Conservation (phyloP, 2,888 invertebrate genomes). For the Philereme transversata region DNA sequence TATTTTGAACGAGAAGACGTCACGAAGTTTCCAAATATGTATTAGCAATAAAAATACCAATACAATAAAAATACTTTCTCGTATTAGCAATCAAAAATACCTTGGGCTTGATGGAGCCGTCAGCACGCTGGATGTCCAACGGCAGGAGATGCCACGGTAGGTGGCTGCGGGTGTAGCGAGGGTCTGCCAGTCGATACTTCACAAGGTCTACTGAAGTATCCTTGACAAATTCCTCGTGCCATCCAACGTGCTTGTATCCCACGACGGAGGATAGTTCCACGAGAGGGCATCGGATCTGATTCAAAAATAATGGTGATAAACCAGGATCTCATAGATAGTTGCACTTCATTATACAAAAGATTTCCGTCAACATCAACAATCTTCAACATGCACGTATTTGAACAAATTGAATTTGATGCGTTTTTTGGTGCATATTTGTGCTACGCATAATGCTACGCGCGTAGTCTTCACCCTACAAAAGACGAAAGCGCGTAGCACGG, state of each 20-base stretch:
- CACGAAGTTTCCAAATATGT: too few species aligned
- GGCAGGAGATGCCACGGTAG: slow-evolving; percentile 89
- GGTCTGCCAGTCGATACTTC: slow-evolving; percentile 85
- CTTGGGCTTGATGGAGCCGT: slow-evolving; percentile 88
- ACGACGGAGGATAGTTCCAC: slow-evolving; percentile 88
- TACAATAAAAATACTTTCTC: too few species aligned
- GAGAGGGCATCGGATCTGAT: slow-evolving; percentile 88
- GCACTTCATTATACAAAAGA: too few species aligned
- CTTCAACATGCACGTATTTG: too few species aligned
- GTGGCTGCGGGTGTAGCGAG: slow-evolving; percentile 90
- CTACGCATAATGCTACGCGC: slow-evolving; percentile 7
- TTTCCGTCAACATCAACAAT: too few species aligned
- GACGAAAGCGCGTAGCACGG: neutral
- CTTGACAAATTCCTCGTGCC: slow-evolving; percentile 83
- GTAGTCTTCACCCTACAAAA: slow-evolving; percentile 5
- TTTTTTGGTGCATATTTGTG: neutral
- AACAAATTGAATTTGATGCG: too few species aligned
- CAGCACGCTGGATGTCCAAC: slow-evolving; percentile 84
- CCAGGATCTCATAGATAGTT: too few species aligned
- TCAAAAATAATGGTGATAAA: too few species aligned
- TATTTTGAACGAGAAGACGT: too few species aligned
- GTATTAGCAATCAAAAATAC: slow-evolving; percentile 58
- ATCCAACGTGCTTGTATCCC: slow-evolving; percentile 84
- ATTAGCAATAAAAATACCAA: too few species aligned
- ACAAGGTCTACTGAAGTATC: slow-evolving; percentile 90